Evolutionary conservation across 1,140 invertebrate genomes (phyloP), one percentile per base, ranked within the genome.

Genomic region (Brachionus sp.): DNA sequence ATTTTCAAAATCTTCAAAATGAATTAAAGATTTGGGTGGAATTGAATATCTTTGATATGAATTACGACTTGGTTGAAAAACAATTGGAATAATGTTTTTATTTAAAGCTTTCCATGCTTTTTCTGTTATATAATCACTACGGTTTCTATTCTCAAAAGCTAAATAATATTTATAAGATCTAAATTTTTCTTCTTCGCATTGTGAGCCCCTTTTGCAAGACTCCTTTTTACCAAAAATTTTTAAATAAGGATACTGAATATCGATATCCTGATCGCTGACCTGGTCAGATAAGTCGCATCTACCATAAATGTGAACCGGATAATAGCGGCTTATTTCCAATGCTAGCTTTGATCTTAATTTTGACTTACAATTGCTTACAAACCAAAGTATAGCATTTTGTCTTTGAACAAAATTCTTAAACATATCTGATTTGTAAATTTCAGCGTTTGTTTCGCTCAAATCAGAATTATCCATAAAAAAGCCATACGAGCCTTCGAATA

Each of bases 11-110:
- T 50, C 44, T 35, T 83, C 23, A 25, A 75, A 7, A 83, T 83
- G 82, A 53, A 83, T 83, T 16, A 83, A 35, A 10, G 82, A 83
- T 25, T 83, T 73, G 16, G 82, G 10, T n/a, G 82, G 82, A 10
- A 80, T 80, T 6, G 82, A 37, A 19, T 16, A 50, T 42, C 82
- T 10, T 12, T 5, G 23, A 46, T 73, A 83, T 23, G 64, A 73
- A 12, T 53, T 39, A 29, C 46, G 46, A 35, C 23, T 70, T 9
- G 82, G 82, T 25, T 87, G 86, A 13, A 85, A 77, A 0, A 87
- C 87, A 4, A 88, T 85, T 2, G 87, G 87, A 64, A 88, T 85
- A 33, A 86, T 85, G 9, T 85, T 73, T 12, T 84, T 66, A 35
- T 77, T 19, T 35, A 87, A 62, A 5, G 87, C 83, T 3, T 83